phyloP scores from a whole-genome alignment of 1,140 invertebrate species.

The Drosophila pachea region DNA sequence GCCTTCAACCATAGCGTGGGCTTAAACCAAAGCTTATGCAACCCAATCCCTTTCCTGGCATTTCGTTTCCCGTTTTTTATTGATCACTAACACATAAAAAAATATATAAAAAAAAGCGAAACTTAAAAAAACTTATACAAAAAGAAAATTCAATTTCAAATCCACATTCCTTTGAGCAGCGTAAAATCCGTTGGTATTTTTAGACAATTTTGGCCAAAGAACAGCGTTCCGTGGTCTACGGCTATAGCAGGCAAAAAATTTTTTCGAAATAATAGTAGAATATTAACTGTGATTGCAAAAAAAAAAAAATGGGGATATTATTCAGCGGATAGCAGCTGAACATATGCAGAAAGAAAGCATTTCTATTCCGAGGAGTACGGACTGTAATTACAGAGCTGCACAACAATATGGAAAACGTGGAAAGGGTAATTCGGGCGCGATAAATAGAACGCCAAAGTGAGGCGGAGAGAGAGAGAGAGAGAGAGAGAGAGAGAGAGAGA shows the following conservation, averaged over 20 bases:
- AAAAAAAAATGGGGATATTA: slow-evolving; percentile 13
- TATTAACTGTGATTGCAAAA: slow-evolving; percentile 24
- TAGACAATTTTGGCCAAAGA: no score
- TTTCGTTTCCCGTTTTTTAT: no score
- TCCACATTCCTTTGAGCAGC: no score
- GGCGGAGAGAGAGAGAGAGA: background rate
- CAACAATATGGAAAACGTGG: slow-evolving; percentile 44
- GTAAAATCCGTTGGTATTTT: no score
- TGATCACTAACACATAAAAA: no score
- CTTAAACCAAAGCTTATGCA: no score
- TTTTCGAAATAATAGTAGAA: slow-evolving; percentile 18
- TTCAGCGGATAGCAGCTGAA: slow-evolving; percentile 3
- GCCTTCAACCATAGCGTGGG: no score
- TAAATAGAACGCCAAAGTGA: background rate
- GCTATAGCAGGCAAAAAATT: background rate
- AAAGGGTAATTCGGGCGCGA: slow-evolving; percentile 11
- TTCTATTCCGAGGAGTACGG: slow-evolving; percentile 1
- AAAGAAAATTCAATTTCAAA: no score
- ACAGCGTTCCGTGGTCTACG: no score
- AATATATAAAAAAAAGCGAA: no score
- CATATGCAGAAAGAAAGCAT: background rate
- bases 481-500: background rate
- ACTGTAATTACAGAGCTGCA: slow-evolving; percentile 55
- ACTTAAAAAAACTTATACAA: no score
- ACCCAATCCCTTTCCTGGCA: no score